Percentiles rank a stretch among this genome's conserved stretches.
These are phyloP conservation scores for Tinea pellionella DNA, from an alignment of 2,888 invertebrate species.

Conservation along the genomic window DNA sequence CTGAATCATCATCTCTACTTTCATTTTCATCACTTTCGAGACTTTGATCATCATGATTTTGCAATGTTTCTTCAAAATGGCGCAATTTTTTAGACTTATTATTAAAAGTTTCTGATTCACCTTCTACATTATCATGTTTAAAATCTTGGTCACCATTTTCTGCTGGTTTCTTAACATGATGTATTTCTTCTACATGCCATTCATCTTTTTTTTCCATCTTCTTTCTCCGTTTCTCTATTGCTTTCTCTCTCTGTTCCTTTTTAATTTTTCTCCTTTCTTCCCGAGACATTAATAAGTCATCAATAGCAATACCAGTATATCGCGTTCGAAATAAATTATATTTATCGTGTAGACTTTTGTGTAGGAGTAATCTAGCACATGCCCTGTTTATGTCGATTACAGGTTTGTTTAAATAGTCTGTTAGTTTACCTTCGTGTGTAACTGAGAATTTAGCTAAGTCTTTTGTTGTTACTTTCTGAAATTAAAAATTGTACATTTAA, in stretches of 20 bases:
- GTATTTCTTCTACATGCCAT: constrained; percentile 26
- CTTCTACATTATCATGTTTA: constrained; percentile 20
- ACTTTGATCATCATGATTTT: neutral
- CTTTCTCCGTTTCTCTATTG: constrained; percentile 22
- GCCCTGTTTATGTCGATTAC: constrained; percentile 45
- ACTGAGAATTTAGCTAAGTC: constrained; percentile 52
- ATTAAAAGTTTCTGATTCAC: constrained; percentile 16
- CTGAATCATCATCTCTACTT: neutral
- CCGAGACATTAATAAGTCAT: constrained; percentile 56
- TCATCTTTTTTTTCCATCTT: constrained; percentile 27
- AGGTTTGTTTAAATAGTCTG: constrained; percentile 44
- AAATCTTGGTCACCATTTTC: constrained; percentile 30
- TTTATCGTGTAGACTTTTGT: constrained; percentile 49
- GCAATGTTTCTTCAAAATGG: neutral
- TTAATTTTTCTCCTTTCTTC: constrained; percentile 48
- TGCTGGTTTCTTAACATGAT: constrained; percentile 2
- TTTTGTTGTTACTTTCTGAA: constrained; percentile 58
- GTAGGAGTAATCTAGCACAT: constrained; percentile 49
- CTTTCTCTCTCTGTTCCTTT: constrained; percentile 46
- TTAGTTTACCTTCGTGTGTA: constrained; percentile 44
- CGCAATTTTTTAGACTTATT: neutral
- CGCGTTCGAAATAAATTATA: constrained; percentile 42
- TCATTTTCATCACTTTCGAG: neutral
- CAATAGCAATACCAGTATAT: constrained; percentile 46
- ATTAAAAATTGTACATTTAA: constrained; percentile 19